A percentile compares a stretch with the other conserved stretches of the same genome.
Evolutionary conservation across 2,113 vertebrate species (phyloP).

Genomic region (Amia ocellicauda): DNA sequence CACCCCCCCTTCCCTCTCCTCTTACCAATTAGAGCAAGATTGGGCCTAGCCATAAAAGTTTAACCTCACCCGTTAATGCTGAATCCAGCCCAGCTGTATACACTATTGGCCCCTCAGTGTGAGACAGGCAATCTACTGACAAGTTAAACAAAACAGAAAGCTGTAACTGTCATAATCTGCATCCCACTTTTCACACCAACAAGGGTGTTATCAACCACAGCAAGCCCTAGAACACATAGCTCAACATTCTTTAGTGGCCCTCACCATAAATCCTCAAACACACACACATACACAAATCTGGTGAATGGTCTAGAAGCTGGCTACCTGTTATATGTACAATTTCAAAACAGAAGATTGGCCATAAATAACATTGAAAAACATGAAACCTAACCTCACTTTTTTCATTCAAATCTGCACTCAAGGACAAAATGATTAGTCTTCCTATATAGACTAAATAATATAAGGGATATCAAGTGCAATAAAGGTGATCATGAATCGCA

Average conservation of each 20-base stretch:
- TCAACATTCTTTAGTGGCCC: constrained; percentile 66
- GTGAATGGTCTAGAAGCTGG: neutral
- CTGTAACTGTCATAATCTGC: constrained; percentile 87
- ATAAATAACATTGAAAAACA: too few species aligned
- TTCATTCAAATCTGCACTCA: too few species aligned
- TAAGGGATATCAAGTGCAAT: too few species aligned
- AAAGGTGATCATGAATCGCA: too few species aligned
- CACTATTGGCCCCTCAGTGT: constrained; percentile 67
- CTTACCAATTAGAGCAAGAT: constrained; percentile 82
- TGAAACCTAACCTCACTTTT: too few species aligned
- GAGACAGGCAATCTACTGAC: constrained; percentile 83
- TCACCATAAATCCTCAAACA: constrained; percentile 78
- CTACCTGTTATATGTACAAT: too few species aligned
- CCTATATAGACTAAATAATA: too few species aligned
- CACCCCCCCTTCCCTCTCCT: constrained; percentile 76
- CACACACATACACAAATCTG: constrained; percentile 69
- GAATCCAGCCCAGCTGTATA: constrained; percentile 78
- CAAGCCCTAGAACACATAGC: constrained; percentile 80
- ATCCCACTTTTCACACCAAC: constrained; percentile 83
- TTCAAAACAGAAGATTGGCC: too few species aligned
- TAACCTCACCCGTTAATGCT: constrained; percentile 78
- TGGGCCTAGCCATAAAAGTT: constrained; percentile 77
- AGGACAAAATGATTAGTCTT: too few species aligned
- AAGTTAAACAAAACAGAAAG: constrained; percentile 86
- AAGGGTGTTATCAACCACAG: constrained; percentile 83